Evolutionary conservation across 2,113 vertebrate species (phyloP).

Genomic region (Vulpes lagopus): DNA sequence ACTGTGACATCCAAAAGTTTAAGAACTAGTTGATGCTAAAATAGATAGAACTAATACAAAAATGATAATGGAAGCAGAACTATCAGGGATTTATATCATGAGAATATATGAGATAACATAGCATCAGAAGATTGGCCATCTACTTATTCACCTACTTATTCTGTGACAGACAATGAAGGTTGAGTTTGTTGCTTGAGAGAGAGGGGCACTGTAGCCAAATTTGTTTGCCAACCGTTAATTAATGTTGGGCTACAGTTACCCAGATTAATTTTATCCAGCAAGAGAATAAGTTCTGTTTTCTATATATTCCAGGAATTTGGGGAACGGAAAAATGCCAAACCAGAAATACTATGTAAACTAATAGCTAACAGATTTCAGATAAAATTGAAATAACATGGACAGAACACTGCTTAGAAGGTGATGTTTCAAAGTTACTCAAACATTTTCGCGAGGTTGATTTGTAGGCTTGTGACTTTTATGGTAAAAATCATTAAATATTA

Average conservation of each 20-base stretch:
- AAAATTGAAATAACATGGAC: background rate
- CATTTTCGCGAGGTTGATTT: background rate
- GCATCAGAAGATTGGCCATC: background rate
- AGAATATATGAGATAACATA: background rate
- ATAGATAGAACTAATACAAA: background rate
- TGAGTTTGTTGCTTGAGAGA: background rate
- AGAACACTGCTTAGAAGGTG: background rate
- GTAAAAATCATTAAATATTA: background rate
- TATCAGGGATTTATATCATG: background rate
- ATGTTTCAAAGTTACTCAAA: background rate
- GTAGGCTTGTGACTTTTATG: background rate
- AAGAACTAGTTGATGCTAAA: background rate
- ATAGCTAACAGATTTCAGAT: background rate
- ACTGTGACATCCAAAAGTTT: background rate
- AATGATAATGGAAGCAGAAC: background rate
- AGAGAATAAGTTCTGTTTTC: background rate
- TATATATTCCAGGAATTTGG: background rate
- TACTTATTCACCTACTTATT: background rate
- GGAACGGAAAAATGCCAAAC: background rate
- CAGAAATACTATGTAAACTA: background rate
- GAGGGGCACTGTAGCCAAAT: background rate
- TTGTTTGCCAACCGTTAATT: background rate
- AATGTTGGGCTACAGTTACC: background rate
- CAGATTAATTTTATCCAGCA: background rate
- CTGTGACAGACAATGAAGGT: background rate